A percentile compares a stretch with the other conserved stretches of the same genome.
These are phyloP conservation scores for Patella pellucida DNA, from an alignment of 2,888 invertebrate genomes.

Conservation along the genomic window DNA sequence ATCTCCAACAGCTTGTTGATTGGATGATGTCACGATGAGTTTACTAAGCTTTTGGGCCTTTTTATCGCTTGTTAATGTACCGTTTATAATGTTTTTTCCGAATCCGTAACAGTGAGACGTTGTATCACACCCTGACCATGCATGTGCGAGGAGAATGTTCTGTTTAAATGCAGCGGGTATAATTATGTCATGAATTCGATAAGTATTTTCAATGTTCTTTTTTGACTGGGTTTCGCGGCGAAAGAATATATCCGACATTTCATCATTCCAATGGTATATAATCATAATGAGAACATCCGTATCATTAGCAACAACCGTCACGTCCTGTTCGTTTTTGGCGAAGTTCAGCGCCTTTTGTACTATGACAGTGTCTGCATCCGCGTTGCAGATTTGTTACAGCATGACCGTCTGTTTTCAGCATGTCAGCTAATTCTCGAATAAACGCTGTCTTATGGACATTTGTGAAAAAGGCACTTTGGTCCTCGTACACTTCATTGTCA, in stretches of 20 bases:
- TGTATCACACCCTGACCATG: not conserved
- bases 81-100: not conserved
- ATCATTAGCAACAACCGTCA: conserved; percentile 8
- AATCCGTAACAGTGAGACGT: not conserved
- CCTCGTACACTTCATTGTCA: too few species aligned
- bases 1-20: too few species aligned
- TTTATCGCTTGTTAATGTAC: too few species aligned
- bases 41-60: too few species aligned
- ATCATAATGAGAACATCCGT: conserved; percentile 1
- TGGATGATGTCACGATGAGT: too few species aligned
- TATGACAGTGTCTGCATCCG: not conserved
- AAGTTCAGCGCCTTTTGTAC: conserved; percentile 4
- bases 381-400: not conserved
- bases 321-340: not conserved
- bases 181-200: not conserved
- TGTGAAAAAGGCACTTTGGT: too few species aligned
- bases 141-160: not conserved
- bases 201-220: not conserved
- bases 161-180: not conserved
- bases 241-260: not conserved
- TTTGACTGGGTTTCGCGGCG: not conserved
- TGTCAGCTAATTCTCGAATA: too few species aligned
- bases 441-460: too few species aligned
- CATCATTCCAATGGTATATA: too few species aligned
- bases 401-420: not conserved